phyloP scores from a whole-genome alignment of 2,113 vertebrate genomes.

The Anolis carolinensis region DNA sequence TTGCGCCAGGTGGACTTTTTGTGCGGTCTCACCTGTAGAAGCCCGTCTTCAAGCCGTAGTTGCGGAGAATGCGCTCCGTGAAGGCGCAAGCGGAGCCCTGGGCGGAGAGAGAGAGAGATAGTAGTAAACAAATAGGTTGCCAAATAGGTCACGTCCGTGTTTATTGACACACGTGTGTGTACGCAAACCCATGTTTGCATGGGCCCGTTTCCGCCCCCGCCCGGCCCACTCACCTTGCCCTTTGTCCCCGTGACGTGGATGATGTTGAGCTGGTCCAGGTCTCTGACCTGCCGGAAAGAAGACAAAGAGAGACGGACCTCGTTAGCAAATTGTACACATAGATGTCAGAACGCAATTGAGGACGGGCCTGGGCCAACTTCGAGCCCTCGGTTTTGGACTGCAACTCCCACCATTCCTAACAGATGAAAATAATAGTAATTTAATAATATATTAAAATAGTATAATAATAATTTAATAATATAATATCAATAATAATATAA shows the following conservation, averaged over 20 bases:
- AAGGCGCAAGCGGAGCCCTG: slow-evolving; percentile 94
- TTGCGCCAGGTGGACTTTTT: too few species aligned
- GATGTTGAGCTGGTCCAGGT: slow-evolving; percentile 89
- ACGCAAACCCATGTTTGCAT: too few species aligned
- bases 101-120: background rate
- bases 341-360: background rate
- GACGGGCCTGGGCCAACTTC: too few species aligned
- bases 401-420: too few species aligned
- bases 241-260: slow-evolving; percentile 97
- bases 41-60: slow-evolving; percentile 89
- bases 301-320: slow-evolving; percentile 34
- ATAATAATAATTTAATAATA: too few species aligned
- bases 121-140: background rate
- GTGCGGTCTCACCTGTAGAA: slow-evolving; percentile 93
- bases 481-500: too few species aligned
- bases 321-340: fast-evolving
- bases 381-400: too few species aligned
- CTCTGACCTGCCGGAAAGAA: slow-evolving; percentile 81
- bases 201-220: too few species aligned
- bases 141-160: background rate
- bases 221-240: slow-evolving; percentile 83
- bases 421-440: too few species aligned
- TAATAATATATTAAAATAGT: too few species aligned
- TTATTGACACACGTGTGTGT: too few species aligned
- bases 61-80: slow-evolving; percentile 87